Evolutionary conservation across 2,888 invertebrate species (phyloP).

Genomic region (Hipparchia sbordonii): DNA sequence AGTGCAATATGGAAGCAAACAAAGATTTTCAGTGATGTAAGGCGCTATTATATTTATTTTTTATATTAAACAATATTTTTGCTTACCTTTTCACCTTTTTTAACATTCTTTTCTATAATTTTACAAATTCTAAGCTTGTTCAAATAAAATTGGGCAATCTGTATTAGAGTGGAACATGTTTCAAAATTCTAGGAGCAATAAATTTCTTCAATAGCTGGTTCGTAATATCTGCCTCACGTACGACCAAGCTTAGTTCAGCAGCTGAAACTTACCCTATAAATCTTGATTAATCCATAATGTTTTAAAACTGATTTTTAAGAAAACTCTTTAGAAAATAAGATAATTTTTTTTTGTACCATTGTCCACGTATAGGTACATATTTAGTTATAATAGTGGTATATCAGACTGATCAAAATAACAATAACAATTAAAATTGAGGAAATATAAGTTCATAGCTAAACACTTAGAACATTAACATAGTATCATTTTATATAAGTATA

Average conservation of each 20-base stretch:
- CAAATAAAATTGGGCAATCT: neutral
- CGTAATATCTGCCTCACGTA: constrained; percentile 24
- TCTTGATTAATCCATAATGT: constrained; percentile 13
- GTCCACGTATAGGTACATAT: too few relatives aligned
- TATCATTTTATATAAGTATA: too few relatives aligned
- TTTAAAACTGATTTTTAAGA: neutral
- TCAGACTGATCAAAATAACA: too few relatives aligned
- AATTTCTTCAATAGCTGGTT: constrained; percentile 17
- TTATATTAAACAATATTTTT: neutral
- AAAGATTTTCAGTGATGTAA: too few relatives aligned
- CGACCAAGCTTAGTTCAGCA: constrained; percentile 14
- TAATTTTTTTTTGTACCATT: too few relatives aligned
- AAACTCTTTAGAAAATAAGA: neutral
- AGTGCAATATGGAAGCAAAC: too few relatives aligned
- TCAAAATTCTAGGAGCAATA: constrained; percentile 22
- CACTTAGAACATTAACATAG: too few relatives aligned
- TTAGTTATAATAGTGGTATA: too few relatives aligned
- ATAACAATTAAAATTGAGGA: too few relatives aligned
- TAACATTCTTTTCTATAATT: neutral
- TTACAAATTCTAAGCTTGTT: neutral
- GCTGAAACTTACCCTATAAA: constrained; percentile 16
- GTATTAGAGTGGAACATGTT: constrained; percentile 14
- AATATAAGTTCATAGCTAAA: too few relatives aligned
- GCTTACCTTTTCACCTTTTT: neutral
- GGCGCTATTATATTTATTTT: neutral